A percentile compares a stretch with the other conserved stretches of the same genome.
Conservation (phyloP, 2,113 vertebrate species). For the Cavia aperea region DNA sequence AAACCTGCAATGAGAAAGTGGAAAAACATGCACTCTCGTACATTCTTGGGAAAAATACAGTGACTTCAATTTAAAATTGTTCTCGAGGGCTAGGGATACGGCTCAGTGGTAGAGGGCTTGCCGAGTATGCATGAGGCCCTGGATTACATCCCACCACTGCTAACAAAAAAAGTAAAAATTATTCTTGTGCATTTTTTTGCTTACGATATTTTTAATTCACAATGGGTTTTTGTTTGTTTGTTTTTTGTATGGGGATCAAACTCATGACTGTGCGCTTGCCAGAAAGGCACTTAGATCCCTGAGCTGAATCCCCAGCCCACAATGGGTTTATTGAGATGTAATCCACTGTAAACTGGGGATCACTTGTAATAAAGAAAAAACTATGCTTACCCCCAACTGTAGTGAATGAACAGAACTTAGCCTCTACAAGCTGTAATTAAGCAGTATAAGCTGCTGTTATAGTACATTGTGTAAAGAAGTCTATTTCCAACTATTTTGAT, state of each 20-base stretch:
- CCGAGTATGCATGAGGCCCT: neutral
- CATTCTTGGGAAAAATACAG: neutral
- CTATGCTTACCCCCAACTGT: neutral
- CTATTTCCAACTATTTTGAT: neutral
- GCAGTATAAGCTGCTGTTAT: neutral
- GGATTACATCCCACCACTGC: neutral
- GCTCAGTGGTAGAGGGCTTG: neutral
- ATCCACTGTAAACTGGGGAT: neutral
- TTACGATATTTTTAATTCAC: neutral
- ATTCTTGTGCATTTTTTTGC: neutral
- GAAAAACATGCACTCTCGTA: neutral
- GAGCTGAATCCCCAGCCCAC: too few relatives aligned
- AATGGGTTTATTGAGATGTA: neutral
- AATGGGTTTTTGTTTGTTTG: too few relatives aligned
- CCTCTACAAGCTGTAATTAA: neutral
- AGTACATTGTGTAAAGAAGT: neutral
- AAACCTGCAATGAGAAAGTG: neutral
- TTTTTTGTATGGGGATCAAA: too few relatives aligned
- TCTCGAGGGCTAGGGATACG: neutral
- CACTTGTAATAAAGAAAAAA: neutral
- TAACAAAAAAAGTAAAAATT: neutral
- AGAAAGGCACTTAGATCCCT: too few relatives aligned
- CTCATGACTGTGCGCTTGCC: too few relatives aligned
- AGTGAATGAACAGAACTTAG: neutral
- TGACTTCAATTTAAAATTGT: neutral